phyloP scores from a whole-genome alignment of 2,888 invertebrate species.

The Asteroscopus sphinx region DNA sequence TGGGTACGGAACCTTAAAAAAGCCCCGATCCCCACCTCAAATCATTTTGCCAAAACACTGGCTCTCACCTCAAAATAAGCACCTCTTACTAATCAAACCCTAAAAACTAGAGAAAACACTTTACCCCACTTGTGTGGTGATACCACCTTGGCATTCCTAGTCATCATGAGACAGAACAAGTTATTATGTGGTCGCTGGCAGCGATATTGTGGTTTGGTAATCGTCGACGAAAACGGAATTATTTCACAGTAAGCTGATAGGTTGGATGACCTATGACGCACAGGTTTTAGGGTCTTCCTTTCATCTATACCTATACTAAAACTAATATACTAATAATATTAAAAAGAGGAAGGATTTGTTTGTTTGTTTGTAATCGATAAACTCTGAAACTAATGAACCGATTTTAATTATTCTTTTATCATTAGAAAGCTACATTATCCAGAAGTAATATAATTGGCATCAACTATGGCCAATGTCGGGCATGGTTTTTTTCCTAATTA shows the following conservation, averaged over 20 bases:
- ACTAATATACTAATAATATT: too few species aligned
- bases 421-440: too few species aligned
- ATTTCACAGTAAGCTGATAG: constrained; percentile 1
- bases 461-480: too few species aligned
- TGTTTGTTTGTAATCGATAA: too few species aligned
- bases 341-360: too few species aligned
- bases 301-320: neutral
- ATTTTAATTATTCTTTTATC: too few species aligned
- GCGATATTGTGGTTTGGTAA: constrained; percentile 39
- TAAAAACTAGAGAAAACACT: constrained; percentile 2
- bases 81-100: neutral
- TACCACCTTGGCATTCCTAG: constrained; percentile 30
- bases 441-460: too few species aligned
- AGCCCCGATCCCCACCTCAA: too few species aligned
- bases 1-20: too few species aligned
- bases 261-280: constrained; percentile 23
- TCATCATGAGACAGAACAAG: constrained; percentile 11
- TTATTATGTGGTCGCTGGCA: constrained; percentile 43
- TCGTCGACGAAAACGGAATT: constrained; percentile 18
- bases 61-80: neutral
- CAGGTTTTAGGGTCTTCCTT: neutral
- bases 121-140: constrained; percentile 13
- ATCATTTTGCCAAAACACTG: neutral
- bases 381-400: too few species aligned
- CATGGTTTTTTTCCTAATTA: too few species aligned